phyloP scores from a whole-genome alignment of 2,113 vertebrate species.

The Scatophagus argus region DNA sequence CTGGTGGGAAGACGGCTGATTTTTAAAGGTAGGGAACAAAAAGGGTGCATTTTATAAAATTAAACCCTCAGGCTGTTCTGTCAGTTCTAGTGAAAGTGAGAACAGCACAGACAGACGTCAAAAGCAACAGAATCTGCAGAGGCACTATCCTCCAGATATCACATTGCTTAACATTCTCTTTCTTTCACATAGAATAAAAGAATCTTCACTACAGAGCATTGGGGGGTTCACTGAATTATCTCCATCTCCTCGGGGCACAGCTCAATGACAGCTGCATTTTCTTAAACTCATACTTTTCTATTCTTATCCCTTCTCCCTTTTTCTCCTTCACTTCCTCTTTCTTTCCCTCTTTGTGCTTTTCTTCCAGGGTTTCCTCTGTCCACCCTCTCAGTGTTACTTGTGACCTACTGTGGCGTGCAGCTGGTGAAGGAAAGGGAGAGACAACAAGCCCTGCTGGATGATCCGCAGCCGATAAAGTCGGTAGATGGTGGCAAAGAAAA shows the following conservation, averaged over 20 bases:
- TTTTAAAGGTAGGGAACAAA: slow-evolving; percentile 78
- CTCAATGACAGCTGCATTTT: not conserved
- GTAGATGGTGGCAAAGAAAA: slow-evolving; percentile 85
- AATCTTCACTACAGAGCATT: not conserved
- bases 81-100: not conserved
- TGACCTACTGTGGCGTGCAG: slow-evolving; percentile 98
- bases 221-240: slow-evolving; percentile 11
- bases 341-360: not conserved
- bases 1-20: slow-evolving; percentile 91
- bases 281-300: slow-evolving; percentile 7
- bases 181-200: slow-evolving; percentile 8
- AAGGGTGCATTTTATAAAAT: not conserved
- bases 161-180: not conserved
- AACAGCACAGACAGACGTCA: slow-evolving; percentile 1
- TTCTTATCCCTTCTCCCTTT: not conserved
- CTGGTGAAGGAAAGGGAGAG: slow-evolving; percentile 95
- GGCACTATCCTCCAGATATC: slow-evolving; percentile 13
- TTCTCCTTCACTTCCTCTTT: not conserved
- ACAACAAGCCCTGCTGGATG: slow-evolving; percentile 85
- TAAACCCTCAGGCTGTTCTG: not conserved
- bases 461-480: slow-evolving; percentile 69
- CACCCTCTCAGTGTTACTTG: slow-evolving; percentile 89
- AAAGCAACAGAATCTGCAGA: not conserved
- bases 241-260: not conserved
- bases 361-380: slow-evolving; percentile 92